A percentile compares a stretch with the other conserved stretches of the same genome.
Conservation (phyloP, 2,113 vertebrate species). For the Clarias gariepinus region DNA sequence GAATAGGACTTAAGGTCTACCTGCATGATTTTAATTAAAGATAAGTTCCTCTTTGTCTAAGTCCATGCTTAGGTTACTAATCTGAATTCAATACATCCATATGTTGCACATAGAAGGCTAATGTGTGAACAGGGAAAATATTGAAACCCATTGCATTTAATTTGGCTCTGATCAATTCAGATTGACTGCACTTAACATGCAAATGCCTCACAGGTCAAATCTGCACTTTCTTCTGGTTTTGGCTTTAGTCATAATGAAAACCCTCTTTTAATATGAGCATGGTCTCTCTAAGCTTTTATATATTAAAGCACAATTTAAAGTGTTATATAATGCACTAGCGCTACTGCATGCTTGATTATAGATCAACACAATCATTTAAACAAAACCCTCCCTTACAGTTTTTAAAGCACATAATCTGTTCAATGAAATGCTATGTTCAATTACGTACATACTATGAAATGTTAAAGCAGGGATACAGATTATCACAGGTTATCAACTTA, state of each 20-base stretch:
- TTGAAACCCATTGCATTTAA: conserved; percentile 93
- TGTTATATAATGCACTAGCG: not conserved
- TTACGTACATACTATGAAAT: not conserved
- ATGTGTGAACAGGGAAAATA: conserved; percentile 84
- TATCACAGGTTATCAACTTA: not conserved
- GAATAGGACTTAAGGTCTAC: conserved; percentile 70
- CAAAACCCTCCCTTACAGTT: conserved; percentile 1
- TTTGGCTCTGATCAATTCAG: conserved; percentile 91
- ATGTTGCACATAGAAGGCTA: conserved; percentile 83
- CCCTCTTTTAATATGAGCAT: not conserved
- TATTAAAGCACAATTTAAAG: not conserved
- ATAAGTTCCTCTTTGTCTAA: conserved; percentile 88
- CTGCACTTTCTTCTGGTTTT: conserved; percentile 60
- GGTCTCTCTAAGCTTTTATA: not conserved
- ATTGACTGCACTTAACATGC: conserved; percentile 95
- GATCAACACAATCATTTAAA: not conserved
- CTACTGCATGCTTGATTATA: not conserved
- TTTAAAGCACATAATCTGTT: not conserved
- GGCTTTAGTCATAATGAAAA: conserved; percentile 57
- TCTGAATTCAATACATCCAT: conserved; percentile 94
- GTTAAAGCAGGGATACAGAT: not conserved
- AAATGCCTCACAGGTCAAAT: conserved; percentile 78
- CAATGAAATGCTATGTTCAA: not conserved
- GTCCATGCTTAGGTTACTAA: conserved; percentile 87
- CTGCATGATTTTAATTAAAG: conserved; percentile 99